Evolutionary conservation across 2,113 vertebrate species (phyloP).

Genomic region (Rhinolophus ferrumequinum): DNA sequence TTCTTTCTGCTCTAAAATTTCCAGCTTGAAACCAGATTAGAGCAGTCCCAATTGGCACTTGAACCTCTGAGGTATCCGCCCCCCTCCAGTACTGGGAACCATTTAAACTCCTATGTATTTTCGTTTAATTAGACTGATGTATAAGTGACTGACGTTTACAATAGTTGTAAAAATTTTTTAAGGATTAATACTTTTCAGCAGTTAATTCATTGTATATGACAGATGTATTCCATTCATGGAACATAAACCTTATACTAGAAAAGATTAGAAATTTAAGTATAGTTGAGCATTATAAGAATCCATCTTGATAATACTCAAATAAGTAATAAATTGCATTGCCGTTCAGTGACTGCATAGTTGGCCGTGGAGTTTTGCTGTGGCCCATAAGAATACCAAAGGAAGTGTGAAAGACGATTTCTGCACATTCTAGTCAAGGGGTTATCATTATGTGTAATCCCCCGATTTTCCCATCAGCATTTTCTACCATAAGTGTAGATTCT

Average conservation of each 20-base stretch:
- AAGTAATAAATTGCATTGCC: not conserved
- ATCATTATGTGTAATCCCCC: not conserved
- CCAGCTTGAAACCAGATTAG: not conserved
- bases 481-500: not conserved
- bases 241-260: not conserved
- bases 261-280: not conserved
- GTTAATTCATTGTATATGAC: not conserved
- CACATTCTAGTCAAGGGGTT: not conserved
- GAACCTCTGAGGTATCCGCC: not conserved
- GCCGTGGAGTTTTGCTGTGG: not conserved
- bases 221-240: not conserved
- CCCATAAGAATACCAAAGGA: not conserved
- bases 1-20: not conserved
- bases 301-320: not conserved
- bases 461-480: not conserved
- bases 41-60: not conserved
- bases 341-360: not conserved
- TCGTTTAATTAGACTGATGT: not conserved
- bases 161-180: not conserved
- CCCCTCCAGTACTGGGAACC: not conserved
- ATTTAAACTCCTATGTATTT: not conserved
- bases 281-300: not conserved
- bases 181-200: not conserved
- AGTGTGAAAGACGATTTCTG: not conserved
- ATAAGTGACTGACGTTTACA: not conserved